A percentile compares a stretch with the other conserved stretches of the same genome.
Evolutionary conservation across 1,140 invertebrate species (phyloP).

Genomic region (Glossosoma conforme): DNA sequence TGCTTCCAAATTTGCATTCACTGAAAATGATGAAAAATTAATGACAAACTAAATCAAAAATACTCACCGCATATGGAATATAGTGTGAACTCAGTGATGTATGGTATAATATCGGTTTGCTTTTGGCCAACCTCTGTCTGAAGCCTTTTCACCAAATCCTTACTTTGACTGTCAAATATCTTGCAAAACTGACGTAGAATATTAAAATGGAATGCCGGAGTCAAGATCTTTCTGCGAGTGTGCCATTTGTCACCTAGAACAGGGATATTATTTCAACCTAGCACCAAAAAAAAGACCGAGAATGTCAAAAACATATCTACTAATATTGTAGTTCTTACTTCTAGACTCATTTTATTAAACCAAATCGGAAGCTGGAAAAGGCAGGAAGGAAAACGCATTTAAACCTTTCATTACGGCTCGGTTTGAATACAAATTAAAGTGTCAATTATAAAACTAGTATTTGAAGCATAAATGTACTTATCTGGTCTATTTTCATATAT

Average conservation of each 20-base stretch:
- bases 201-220: slow-evolving; percentile 87
- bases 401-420: background rate
- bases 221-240: slow-evolving; percentile 71
- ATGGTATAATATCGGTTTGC: slow-evolving; percentile 31
- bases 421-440: background rate
- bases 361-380: background rate
- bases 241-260: slow-evolving; percentile 63
- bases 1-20: too few relatives aligned
- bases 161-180: slow-evolving; percentile 35
- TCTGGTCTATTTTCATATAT: too few relatives aligned
- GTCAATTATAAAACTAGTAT: too few relatives aligned
- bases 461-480: too few relatives aligned
- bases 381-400: background rate
- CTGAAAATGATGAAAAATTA: slow-evolving; percentile 2
- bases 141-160: slow-evolving; percentile 31
- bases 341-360: background rate
- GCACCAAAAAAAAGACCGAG: background rate
- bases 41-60: too few relatives aligned
- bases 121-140: slow-evolving; percentile 26
- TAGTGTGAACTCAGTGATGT: slow-evolving; percentile 34
- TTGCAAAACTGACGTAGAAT: slow-evolving; percentile 74
- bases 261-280: too few relatives aligned
- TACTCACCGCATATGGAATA: slow-evolving; percentile 36
- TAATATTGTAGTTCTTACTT: background rate
- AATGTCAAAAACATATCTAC: background rate